Evolutionary conservation across 1,140 invertebrate genomes (phyloP), one percentile per base, ranked within the genome.

Genomic region (Heliconius eleuchia): DNA sequence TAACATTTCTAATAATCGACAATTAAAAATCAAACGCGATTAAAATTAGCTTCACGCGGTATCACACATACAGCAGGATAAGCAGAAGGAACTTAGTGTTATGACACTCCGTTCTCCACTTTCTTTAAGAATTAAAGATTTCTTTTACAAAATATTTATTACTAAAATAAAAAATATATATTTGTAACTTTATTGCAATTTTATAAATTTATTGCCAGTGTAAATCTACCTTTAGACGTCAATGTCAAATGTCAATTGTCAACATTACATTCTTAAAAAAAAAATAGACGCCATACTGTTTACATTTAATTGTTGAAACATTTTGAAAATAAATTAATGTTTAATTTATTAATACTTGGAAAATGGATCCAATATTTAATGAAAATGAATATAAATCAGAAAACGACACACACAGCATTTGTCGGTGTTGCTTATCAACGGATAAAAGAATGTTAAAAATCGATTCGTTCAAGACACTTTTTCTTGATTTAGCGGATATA

Each of bases 361-460:
- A 55, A 70, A 74, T 79, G 66, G 72, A 79, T 23, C 42, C 23
- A 55, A 66, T 66, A 16, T 30, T 30, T 30, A 71, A 79, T 71
- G 77, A 83, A 30, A 77, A 11, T 71, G 77, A 79, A 52, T 27
- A 74, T 23, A 80, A 81, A 75, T 46, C 34, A 19, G 80, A 83
- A 71, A 30, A 52, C 8, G 77, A 81, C 2, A 66, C 27, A 18
- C 74, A 80, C 19, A 70, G 73, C 0, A 87, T 92, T 50, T 92
- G 91, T 66, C 83, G 91, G n/a, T 90, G 89, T 66, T 92, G 91
- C 85, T 85, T 92, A 39, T 84, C 86, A 7, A 88, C 87, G n/a
- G 82, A 89, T 13, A 84, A 83, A 60, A 79, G 81, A 27, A 85
- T 91, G 83, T 73, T 13, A 39, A 57, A 84, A 78, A 78, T 85